phyloP scores from a whole-genome alignment of 2,113 vertebrate species.

The Hyla sarda region DNA sequence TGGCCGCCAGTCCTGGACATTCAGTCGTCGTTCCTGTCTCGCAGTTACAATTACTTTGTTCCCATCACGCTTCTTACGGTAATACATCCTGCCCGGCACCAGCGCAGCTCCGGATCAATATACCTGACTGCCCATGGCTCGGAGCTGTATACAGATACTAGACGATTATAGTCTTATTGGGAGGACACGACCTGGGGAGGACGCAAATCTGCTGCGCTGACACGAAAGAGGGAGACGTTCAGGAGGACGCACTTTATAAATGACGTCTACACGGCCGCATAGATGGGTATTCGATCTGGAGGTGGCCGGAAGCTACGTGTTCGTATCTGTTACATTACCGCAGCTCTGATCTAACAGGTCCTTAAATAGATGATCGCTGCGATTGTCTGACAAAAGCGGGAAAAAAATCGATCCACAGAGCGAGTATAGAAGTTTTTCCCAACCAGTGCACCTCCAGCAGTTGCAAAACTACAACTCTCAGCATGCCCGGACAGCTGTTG shows the following conservation, averaged over 20 bases:
- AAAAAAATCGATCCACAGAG: no score
- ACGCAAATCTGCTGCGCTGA: neutral
- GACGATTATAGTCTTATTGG: slow-evolving; percentile 53
- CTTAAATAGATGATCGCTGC: neutral
- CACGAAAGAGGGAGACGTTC: neutral
- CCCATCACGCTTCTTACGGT: neutral
- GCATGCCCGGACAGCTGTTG: no score
- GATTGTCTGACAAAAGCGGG: neutral
- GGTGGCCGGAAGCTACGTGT: slow-evolving; percentile 6
- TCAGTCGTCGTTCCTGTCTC: neutral
- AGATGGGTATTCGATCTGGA: slow-evolving; percentile 2
- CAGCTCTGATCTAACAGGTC: neutral
- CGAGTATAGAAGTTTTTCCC: no score
- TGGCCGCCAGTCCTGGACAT: no score
- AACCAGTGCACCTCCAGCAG: no score
- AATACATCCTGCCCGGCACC: slow-evolving; percentile 21
- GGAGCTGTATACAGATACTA: slow-evolving; percentile 44
- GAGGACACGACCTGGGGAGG: neutral
- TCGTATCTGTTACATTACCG: neutral
- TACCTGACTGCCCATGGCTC: slow-evolving; percentile 40
- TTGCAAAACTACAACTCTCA: no score
- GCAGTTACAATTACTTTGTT: slow-evolving; percentile 27
- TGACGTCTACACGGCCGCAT: neutral
- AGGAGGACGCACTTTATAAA: neutral
- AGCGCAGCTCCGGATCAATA: slow-evolving; percentile 49